Base-by-base conservation (phyloP, 2,888 invertebrate genomes). In the Malachius bipustulatus region DNA sequence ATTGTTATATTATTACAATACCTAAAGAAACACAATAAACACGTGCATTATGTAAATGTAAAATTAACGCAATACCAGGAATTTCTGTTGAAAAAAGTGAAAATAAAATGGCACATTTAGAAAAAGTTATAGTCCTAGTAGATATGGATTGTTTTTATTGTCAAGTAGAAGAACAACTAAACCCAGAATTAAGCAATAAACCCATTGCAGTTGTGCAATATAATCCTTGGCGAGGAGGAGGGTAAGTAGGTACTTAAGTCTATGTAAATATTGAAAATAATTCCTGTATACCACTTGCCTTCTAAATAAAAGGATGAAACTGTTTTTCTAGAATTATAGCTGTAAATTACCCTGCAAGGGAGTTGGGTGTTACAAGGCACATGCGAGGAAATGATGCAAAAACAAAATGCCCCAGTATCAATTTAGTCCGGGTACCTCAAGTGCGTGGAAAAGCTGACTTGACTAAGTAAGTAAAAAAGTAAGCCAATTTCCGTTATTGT, bases 101-200 rank as follows among this genome's bases (percentile, higher is more conserved):
- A n/a, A n/a, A n/a, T n/a, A n/a, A n/a, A 26, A 43, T 43, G 42
- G 27, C 28, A n/a, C 35, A 45, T 14, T 64, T 66, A 44, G 74
- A 75, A 42, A 65, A 83, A 46, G 71, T 93, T 12, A 70, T 98
- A 12, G 77, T 85, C 27, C 69, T 98, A 32, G 81, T 98, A 32
- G 97, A 98, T 59, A 97, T 98, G 97, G 97, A 98, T 61, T 96
- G 96, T 64, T 98, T 98, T 65, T 98, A 93, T 62, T 97, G 96
- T 51, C 97, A 97, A 74, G 97, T 98, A 2, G 97, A 98, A 65
- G 87, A 89, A 54, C 80, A 88, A 57, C 64, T 87, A n/a, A 71
- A 85, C 55, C 90, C 94, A 0, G 66, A 71, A 39, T 66, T 87
- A 43, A 70, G 70, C 59, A 93, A 89, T 32, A 82, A 87, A 64